These are phyloP conservation scores for Acleris emargana DNA, from an alignment of 2,888 invertebrate genomes.

Conservation along the genomic window DNA sequence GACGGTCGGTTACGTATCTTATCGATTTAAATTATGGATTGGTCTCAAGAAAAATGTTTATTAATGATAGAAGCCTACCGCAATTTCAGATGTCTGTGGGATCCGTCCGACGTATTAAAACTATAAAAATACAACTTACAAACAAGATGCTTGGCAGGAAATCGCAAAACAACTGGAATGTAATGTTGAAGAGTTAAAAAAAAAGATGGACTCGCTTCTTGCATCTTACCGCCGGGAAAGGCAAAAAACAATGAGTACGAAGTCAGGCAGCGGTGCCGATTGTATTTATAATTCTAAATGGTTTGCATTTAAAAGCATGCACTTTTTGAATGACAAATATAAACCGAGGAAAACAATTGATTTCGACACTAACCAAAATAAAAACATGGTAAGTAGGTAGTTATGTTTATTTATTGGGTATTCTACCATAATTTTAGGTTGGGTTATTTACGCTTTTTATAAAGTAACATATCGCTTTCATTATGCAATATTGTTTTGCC, in stretches of 20 bases:
- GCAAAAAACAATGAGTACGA: slow-evolving; percentile 40
- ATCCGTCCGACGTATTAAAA: slow-evolving; percentile 41
- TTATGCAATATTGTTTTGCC: no score
- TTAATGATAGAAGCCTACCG: slow-evolving; percentile 38
- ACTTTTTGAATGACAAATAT: no score
- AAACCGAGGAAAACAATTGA: no score
- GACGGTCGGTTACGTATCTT: slow-evolving; percentile 11
- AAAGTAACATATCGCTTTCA: no score
- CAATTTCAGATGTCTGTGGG: slow-evolving; percentile 36
- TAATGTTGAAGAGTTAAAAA: slow-evolving; percentile 37
- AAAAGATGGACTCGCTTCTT: slow-evolving; percentile 38
- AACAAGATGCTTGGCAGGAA: slow-evolving; percentile 40
- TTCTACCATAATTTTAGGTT: no score
- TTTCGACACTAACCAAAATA: no score
- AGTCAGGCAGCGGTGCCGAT: slow-evolving; percentile 42
- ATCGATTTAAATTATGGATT: slow-evolving; percentile 35
- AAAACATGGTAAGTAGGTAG: no score
- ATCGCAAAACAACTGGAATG: slow-evolving; percentile 37
- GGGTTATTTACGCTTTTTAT: no score
- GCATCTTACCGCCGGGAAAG: slow-evolving; percentile 41
- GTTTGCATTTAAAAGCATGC: no score
- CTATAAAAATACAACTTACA: slow-evolving; percentile 41
- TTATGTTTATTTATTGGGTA: no score
- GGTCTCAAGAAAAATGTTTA: slow-evolving; percentile 39
- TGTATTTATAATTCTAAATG: slow-evolving; percentile 38